Evolutionary conservation across 2,113 vertebrate genomes (phyloP).

Genomic region (Gallinago jamesoni): DNA sequence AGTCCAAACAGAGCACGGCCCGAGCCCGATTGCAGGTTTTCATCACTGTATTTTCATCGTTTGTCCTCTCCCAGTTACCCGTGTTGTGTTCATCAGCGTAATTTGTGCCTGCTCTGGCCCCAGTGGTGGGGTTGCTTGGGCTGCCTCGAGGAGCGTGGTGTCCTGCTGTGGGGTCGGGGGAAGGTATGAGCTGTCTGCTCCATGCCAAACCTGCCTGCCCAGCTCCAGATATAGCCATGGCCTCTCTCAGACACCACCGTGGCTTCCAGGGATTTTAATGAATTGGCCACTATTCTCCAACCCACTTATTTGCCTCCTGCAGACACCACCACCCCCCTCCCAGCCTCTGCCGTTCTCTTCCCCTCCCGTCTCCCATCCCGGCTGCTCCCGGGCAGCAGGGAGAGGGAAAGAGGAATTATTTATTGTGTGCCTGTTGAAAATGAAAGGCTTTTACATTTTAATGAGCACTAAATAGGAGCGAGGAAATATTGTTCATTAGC

Average conservation of each 20-base stretch:
- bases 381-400: conserved; percentile 60
- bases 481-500: conserved; percentile 92
- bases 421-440: conserved; percentile 84
- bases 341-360: not conserved
- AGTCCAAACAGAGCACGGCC: not conserved
- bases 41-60: not conserved
- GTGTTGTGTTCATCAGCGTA: accelerated
- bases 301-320: conserved; percentile 41
- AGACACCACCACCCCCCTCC: not conserved
- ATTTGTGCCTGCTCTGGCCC: accelerated
- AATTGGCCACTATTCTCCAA: conserved; percentile 28
- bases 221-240: not conserved
- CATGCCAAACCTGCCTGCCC: not conserved
- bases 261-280: conserved; percentile 21
- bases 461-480: conserved; percentile 87
- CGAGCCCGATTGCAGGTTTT: not conserved
- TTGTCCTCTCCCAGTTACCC: not conserved
- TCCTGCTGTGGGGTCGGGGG: not conserved
- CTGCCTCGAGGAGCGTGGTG: accelerated
- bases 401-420: conserved; percentile 78
- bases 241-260: not conserved
- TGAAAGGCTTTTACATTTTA: conserved; percentile 90
- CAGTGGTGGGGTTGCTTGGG: accelerated
- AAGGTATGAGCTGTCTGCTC: not conserved
- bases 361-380: conserved; percentile 52